These are phyloP conservation scores for Nothocercus nigrocapillus DNA, from an alignment of 2,113 vertebrate genomes.

Conservation along the genomic window DNA sequence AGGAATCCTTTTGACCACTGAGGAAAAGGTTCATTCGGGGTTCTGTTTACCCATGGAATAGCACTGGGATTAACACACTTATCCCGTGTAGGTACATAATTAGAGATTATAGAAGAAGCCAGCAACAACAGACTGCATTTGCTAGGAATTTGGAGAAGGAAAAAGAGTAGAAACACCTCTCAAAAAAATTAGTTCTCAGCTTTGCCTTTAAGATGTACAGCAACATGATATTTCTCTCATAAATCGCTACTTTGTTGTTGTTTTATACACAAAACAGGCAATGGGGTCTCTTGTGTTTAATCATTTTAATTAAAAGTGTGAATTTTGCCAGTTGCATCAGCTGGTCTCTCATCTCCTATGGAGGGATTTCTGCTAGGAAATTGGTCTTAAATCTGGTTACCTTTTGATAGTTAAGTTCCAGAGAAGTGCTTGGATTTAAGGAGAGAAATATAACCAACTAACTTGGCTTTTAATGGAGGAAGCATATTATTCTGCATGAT, in stretches of 20 bases:
- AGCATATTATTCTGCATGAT: neutral
- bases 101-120: neutral
- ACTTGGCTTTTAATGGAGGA: neutral
- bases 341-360: conserved; percentile 35
- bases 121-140: conserved; percentile 2
- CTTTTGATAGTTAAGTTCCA: neutral
- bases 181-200: conserved; percentile 31
- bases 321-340: conserved; percentile 43
- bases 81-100: neutral
- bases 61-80: neutral
- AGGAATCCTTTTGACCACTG: neutral
- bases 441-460: neutral
- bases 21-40: neutral
- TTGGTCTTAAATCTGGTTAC: conserved; percentile 23
- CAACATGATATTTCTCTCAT: conserved; percentile 24
- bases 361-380: conserved; percentile 19
- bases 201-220: conserved; percentile 46
- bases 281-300: conserved; percentile 65
- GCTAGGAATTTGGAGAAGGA: neutral
- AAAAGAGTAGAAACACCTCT: neutral
- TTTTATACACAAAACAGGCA: conserved; percentile 61
- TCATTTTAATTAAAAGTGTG: conserved; percentile 44
- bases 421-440: neutral
- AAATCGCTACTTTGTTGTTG: conserved; percentile 60
- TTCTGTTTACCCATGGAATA: conserved; percentile 7